Percentiles rank a stretch among this genome's conserved stretches.
These are phyloP conservation scores for Neogobius melanostomus DNA, from an alignment of 2,113 vertebrate genomes.

Conservation along the genomic window DNA sequence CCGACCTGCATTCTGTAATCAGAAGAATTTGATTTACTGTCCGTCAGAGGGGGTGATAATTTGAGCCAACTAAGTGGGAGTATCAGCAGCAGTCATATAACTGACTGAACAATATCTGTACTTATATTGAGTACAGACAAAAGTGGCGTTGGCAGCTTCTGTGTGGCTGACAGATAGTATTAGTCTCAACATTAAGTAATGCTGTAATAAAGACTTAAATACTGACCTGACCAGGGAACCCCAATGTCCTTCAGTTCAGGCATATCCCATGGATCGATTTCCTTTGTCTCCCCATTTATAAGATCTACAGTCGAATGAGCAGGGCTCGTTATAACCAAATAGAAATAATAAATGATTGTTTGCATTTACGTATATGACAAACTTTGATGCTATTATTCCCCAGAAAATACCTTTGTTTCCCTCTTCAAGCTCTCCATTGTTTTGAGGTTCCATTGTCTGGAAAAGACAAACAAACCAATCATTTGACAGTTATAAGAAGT, in stretches of 20 bases:
- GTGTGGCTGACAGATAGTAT: background rate
- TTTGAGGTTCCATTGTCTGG: slow-evolving; percentile 80
- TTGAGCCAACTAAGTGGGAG: background rate
- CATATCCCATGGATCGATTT: slow-evolving; percentile 82
- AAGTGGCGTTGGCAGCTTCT: background rate
- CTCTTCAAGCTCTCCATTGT: slow-evolving; percentile 62
- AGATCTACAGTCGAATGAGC: slow-evolving; percentile 79
- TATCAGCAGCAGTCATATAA: slow-evolving; percentile 9
- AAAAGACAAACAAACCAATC: background rate
- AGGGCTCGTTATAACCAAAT: slow-evolving; percentile 34
- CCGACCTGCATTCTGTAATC: slow-evolving; percentile 2
- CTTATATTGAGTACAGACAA: background rate
- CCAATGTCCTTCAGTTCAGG: slow-evolving; percentile 81
- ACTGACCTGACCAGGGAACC: slow-evolving; percentile 87
- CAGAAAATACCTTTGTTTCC: slow-evolving; percentile 49
- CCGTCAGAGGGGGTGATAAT: background rate
- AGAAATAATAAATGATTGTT: background rate
- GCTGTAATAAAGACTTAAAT: background rate
- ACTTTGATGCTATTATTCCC: background rate
- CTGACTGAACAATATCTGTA: background rate
- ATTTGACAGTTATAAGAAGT: background rate
- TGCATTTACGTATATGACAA: too few species aligned
- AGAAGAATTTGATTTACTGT: slow-evolving; percentile 1
- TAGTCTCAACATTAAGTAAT: too few species aligned
- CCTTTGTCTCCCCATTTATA: slow-evolving; percentile 65